Percentiles rank a stretch among this genome's conserved stretches.
Conservation (phyloP, 2,888 invertebrate species). For the Mesorhabditis spiculigera region DNA sequence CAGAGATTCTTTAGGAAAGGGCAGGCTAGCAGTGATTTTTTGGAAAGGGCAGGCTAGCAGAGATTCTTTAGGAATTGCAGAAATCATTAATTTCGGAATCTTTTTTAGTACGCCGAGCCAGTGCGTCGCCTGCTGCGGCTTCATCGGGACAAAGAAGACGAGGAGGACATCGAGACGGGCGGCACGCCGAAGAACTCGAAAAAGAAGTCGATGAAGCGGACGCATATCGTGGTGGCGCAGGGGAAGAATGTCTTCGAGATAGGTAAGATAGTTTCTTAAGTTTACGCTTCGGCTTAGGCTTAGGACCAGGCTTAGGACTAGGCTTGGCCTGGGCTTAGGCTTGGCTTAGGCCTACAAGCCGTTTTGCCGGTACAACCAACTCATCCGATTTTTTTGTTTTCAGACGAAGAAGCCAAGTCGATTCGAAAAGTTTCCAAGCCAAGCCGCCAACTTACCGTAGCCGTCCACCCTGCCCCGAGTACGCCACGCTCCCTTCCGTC, state of each 20-base stretch:
- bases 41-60: no score
- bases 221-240: constrained; percentile 5
- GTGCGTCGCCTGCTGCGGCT: not conserved
- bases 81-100: no score
- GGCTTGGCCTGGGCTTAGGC: no score
- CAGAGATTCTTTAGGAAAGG: no score
- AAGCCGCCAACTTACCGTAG: not conserved
- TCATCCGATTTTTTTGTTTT: not conserved
- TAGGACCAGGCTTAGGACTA: no score
- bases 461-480: not conserved
- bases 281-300: no score
- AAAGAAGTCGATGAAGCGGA: not conserved
- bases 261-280: not conserved
- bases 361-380: no score
- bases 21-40: no score
- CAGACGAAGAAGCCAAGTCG: not conserved
- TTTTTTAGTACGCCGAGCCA: constrained; percentile 6
- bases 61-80: no score
- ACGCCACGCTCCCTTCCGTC: not conserved
- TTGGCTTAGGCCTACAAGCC: no score
- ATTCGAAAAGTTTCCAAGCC: not conserved
- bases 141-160: not conserved
- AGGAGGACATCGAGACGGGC: not conserved
- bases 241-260: constrained; percentile 5
- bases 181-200: not conserved